These are phyloP conservation scores for Stomorhina lunata DNA, from an alignment of 2,888 invertebrate genomes.

Conservation along the genomic window DNA sequence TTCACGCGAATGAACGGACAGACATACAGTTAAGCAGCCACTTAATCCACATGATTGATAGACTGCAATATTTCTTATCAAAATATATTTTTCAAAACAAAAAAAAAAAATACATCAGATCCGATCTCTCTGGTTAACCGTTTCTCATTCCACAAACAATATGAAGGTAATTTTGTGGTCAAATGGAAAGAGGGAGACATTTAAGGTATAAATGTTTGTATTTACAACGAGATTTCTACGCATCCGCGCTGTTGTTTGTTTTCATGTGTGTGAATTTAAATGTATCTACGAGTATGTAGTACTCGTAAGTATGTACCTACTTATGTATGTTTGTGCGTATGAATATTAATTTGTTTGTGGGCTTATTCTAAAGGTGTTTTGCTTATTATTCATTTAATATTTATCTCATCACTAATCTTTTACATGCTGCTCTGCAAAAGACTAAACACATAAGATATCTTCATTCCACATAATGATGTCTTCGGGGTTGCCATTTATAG, in stretches of 20 bases:
- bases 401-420: conserved; percentile 47
- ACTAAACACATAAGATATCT: background rate
- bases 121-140: background rate
- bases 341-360: background rate
- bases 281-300: no score
- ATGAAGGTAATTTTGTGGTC: conserved; percentile 32
- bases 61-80: conserved; percentile 68
- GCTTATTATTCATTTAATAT: conserved; percentile 46
- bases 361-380: conserved; percentile 53
- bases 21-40: conserved; percentile 32
- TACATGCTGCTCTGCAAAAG: conserved; percentile 35
- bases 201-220: background rate
- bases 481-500: background rate
- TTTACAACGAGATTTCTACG: background rate
- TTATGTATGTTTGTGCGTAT: background rate
- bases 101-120: background rate
- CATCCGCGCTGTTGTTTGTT: background rate
- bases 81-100: conserved; percentile 51
- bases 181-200: background rate
- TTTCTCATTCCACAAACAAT: conserved; percentile 10
- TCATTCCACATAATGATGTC: background rate
- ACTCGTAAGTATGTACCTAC: no score
- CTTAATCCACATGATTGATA: conserved; percentile 67
- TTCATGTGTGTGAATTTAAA: no score
- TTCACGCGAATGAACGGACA: background rate